A percentile compares a stretch with the other conserved stretches of the same genome.
These are phyloP conservation scores for Thumatha senex DNA, from an alignment of 2,888 invertebrate genomes.

Conservation along the genomic window DNA sequence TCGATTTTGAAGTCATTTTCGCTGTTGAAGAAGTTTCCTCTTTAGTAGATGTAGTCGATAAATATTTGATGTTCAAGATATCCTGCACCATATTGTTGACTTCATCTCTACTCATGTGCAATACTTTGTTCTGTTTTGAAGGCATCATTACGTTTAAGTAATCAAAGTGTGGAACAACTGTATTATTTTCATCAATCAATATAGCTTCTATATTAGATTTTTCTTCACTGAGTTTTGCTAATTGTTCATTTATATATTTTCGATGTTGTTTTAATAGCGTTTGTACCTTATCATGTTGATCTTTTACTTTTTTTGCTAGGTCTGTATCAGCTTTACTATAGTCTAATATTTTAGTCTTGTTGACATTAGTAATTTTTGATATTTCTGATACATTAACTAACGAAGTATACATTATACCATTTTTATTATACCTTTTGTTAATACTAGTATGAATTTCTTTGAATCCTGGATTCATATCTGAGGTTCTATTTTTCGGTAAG, in stretches of 20 bases:
- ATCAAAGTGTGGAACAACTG: conserved; percentile 18
- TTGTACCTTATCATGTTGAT: conserved; percentile 50
- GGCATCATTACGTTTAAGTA: conserved; percentile 27
- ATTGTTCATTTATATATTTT: conserved; percentile 53
- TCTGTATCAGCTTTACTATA: conserved; percentile 12
- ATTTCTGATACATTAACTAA: conserved; percentile 69
- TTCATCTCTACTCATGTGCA: conserved; percentile 34
- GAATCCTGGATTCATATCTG: conserved; percentile 51
- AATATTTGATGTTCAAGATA: conserved; percentile 20
- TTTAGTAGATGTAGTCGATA: conserved; percentile 5
- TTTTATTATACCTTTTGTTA: conserved; percentile 67
- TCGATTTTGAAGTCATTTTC: not conserved
- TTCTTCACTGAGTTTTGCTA: conserved; percentile 53
- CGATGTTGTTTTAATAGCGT: conserved; percentile 53
- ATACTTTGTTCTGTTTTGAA: conserved; percentile 24
- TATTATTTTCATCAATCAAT: conserved; percentile 11
- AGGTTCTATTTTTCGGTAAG: conserved; percentile 58
- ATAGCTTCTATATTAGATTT: conserved; percentile 48
- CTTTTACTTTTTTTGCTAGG: conserved; percentile 31
- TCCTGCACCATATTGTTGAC: conserved; percentile 21
- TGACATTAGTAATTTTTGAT: conserved; percentile 59
- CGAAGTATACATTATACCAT: conserved; percentile 62
- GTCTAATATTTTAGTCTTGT: conserved; percentile 29
- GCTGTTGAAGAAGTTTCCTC: not conserved
- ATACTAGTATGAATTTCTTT: conserved; percentile 72